Evolutionary conservation across 2,888 invertebrate species (phyloP).

Genomic region (Cinara cedri): DNA sequence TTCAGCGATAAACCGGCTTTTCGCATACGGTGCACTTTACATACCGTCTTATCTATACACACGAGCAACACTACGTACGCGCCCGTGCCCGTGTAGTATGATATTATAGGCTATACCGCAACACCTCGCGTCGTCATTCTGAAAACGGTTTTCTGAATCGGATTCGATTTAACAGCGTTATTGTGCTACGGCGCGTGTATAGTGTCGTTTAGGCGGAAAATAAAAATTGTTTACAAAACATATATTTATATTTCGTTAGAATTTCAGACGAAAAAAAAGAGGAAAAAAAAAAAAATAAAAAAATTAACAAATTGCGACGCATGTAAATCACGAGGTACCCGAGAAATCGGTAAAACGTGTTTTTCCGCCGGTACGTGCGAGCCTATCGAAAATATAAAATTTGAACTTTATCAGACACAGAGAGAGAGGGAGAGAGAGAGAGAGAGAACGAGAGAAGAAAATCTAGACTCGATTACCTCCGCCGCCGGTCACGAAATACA

Average conservation of each 20-base stretch:
- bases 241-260: not conserved
- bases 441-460: too few relatives aligned
- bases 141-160: not conserved
- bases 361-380: not conserved
- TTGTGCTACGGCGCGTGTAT: not conserved
- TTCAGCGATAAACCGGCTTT: constrained; percentile 49
- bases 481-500: too few relatives aligned
- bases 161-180: not conserved
- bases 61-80: not conserved
- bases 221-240: not conserved
- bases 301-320: not conserved
- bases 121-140: constrained; percentile 7
- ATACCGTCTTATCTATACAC: constrained; percentile 33
- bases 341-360: not conserved
- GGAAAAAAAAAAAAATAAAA: too few relatives aligned
- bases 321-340: not conserved
- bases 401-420: too few relatives aligned
- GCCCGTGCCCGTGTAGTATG: not conserved
- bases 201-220: not conserved
- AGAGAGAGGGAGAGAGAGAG: too few relatives aligned
- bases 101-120: not conserved
- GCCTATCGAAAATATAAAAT: too few relatives aligned
- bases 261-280: too few relatives aligned
- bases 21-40: constrained; percentile 46
- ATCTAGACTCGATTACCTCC: too few relatives aligned